Evolutionary conservation across 2,888 invertebrate species (phyloP), one percentile per base, ranked within the genome.

Genomic region (Megastigmus dorsalis): DNA sequence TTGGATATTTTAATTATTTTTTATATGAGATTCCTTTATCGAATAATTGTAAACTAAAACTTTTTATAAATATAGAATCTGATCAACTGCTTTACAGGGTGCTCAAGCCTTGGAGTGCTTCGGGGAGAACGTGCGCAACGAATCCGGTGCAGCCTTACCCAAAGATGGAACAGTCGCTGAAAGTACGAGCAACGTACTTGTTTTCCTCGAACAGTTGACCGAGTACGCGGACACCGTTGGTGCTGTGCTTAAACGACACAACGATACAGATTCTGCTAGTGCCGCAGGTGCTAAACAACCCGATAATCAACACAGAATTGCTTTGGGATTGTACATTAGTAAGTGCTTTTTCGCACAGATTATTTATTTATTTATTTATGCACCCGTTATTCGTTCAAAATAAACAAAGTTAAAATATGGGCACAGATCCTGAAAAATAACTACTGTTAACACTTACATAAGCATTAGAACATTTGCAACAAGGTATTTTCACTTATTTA

Each of bases 121-220:
- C 88, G 92, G 97, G 74, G 97, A 97, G 84, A 95, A 94, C 74
- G 92, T 98, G 33, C 91, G 95, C 77, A 91, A 91, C 26, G 96
- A 96, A 86, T 90, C 91, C 57, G 94, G 93, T 78, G 92, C 93
- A 73, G 93, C 94, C 82, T 92, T 98, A 84, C 97, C 99, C 0
- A 95, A 94, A 85, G 99, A 99, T 90, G 99, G 99, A 74, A 99
- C 99, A 0, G 99, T 99, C 36, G 98, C 98, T 86, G 97, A 99
- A 89, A 90, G 97, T 74, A 97, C 98, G 0, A 97, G 95, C 77
- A 97, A 98, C 84, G 96, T 97, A 52, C 92, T 98, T 80, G 95
- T 97, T 84, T 96, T 98, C 89, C 90, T 97, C 81, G 97, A 97
- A 86, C 95, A 97, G 84, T 89, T 98, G 62, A 91, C 93, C 18